Base-by-base conservation (phyloP, 2,888 invertebrate species). In the Oasisia sp. region DNA sequence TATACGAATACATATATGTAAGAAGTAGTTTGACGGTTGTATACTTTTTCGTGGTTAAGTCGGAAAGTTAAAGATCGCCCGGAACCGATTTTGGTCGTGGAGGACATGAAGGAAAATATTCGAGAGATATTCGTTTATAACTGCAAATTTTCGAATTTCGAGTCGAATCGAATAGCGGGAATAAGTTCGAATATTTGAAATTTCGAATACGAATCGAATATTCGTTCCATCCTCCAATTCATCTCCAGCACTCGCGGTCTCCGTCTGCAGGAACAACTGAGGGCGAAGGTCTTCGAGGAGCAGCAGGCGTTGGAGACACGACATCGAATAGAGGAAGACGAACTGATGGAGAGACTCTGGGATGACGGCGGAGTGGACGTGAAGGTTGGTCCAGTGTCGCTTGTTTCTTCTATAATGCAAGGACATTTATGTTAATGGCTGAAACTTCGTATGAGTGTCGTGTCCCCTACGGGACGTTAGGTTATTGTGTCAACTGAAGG, bases 241-340 rank as follows among this genome's bases (percentile, higher is more conserved):
- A 7, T 27, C 14, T 27, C 5, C 27, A 74, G 19, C 74, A 74
- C 74, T 74, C 19, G 74, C 74, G 5, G 14, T 74, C 74, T 27
- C 27, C 74, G 7, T 74, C 5, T 74, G 74, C 74, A 74, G 74
- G 74, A 27, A 74, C 19, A 74, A n/a, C 7, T 74, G 19, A 74
- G 27, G 74, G 19, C n/a, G 93, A 94, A 95, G 91, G 92, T 96
- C 27, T 95, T 95, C 91, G 95, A 95, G 91, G 95, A 95, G 32
- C 96, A 96, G 94, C 95, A 95, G 92, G 94, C 94, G 91, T 93
- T 96, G 92, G 96, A 96, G 93, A 94, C 94, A 32, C 93, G 94
- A 91, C 95, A 95, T 90, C 93, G 96, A 11, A 93, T 94, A 89
- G 96, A 96, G 93, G 96, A 96, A 93, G 96, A 96, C 93, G 94